Evolutionary conservation across 2,888 invertebrate species (phyloP), one percentile per base, ranked within the genome.

Genomic region (Agapostemon virescens): DNA sequence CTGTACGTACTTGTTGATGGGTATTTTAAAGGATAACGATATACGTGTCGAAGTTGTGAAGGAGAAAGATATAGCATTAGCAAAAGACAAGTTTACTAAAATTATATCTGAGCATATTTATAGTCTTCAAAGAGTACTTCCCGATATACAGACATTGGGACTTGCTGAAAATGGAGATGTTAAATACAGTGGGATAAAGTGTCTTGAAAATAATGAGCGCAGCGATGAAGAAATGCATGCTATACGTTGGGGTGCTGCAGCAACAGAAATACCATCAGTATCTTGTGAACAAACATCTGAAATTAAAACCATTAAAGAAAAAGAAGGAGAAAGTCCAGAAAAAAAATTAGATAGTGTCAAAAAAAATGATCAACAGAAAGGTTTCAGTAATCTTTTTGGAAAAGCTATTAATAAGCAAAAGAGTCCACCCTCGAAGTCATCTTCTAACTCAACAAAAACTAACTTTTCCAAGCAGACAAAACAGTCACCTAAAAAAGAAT

Each of bases 21-120:
- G 93, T 4, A 82, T 89, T 71, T 83, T 91, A 30, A 85, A 87
- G 7, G 88, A 90, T 74, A 90, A 89, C 13, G 89, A 89, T 20
- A 87, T 91, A 77, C 90, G 89, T 9, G 87, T 93, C 0, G 90
- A 91, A 82, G 88, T 93, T n/a, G 92, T 93, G 2, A 90, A 87
- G 69, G 91, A 90, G 13, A 82, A 85, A n/a, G 88, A 93, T 69
- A 75, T 93, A 40, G 81, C 79, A 3, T 40, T 75, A 11, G 89
- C 90, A 0, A 92, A 90, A 81, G 58, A 89, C 20, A 92, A 92
- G 63, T 93, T 92, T 72, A 77, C 81, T 1, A 89, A 87, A 70
- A 84, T 93, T 17, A 86, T 90, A 36, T 92, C 93, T 0, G 90
- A 93, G 74, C 93, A 93, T 82, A 79, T 93, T 42, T 93, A 93